Conservation (phyloP, 2,888 invertebrate species). For the Drosophila quinaria region DNA sequence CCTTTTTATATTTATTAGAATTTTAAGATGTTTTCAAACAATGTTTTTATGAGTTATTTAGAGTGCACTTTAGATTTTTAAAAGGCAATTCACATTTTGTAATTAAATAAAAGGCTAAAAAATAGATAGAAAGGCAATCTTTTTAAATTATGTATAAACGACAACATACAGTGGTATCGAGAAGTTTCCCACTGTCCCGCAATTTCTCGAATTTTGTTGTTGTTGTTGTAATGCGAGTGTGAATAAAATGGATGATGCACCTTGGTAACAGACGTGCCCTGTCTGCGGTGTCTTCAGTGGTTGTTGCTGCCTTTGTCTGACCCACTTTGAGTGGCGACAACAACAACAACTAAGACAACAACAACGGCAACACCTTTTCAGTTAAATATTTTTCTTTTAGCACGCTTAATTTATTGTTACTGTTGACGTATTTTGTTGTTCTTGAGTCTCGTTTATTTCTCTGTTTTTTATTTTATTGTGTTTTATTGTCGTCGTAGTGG, state of each 20-base stretch:
- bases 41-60: too few species aligned
- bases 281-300: slow-evolving; percentile 17
- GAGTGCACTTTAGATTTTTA: too few species aligned
- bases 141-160: slow-evolving; percentile 23
- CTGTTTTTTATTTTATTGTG: slow-evolving; percentile 24
- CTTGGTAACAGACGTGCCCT: slow-evolving; percentile 53
- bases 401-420: slow-evolving; percentile 57
- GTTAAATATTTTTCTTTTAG: slow-evolving; percentile 35
- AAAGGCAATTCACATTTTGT: too few species aligned
- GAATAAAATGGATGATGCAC: slow-evolving; percentile 22
- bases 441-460: slow-evolving; percentile 28
- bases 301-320: slow-evolving; percentile 35
- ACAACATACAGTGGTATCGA: not conserved
- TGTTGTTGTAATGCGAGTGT: slow-evolving; percentile 20
- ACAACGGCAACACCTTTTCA: slow-evolving; percentile 50
- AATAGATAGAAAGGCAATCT: not conserved
- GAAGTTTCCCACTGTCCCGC: slow-evolving; percentile 18
- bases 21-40: too few species aligned
- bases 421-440: slow-evolving; percentile 33
- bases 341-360: not conserved
- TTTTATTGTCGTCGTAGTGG: slow-evolving; percentile 41
- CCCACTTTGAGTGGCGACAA: slow-evolving; percentile 48
- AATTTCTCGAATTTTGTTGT: slow-evolving; percentile 35
- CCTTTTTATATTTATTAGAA: too few species aligned
- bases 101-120: too few species aligned